Base-by-base conservation (phyloP, 1,140 invertebrate genomes). In the Maconellicoccus hirsutus region DNA sequence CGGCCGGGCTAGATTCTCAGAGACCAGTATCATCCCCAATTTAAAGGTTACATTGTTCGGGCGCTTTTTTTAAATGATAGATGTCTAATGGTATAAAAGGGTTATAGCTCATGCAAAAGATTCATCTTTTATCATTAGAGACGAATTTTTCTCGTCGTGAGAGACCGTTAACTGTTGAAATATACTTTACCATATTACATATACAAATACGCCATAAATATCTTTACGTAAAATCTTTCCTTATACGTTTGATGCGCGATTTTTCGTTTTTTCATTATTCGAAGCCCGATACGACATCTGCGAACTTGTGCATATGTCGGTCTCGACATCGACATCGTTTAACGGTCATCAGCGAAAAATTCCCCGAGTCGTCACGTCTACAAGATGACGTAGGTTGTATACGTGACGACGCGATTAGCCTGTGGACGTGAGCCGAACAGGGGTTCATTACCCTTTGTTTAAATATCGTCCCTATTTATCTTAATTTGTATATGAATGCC, bases 11-110 rank as follows among this genome's bases (percentile, higher is more conserved):
- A 66, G 61, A 66, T 66, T 66, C 61, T 66, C 61, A 66, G 2
- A 10, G 61, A 66, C 61, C 61, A 66, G 61, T 66, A 66, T 66
- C 61, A 66, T 66, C 61, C 61, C 61, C 61, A 66, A 66, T 66
- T 66, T 66, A 66, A 66, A 66, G 61, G 61, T 66, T 66, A 66
- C 61, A 66, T 66, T 66, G 61, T 66, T 66, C 61, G 61, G 22
- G 16, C 21, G 16, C 25, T 66, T 66, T 66, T n/a, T 25, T 22
- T 26, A 66, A 66, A 66, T 66, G 61, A 66, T 66, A 66, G 61
- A 66, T 66, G 61, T 66, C 61, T 66, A 22, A 66, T 12, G 61
- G 61, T 26, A 26, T 66, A 66, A 66, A 66, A 66, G 61, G 61
- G 61, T 66, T 66, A 26, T 25, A 66, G 19, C 61, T 10, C 25